These are phyloP conservation scores for Macrosiphum euphorbiae DNA, from an alignment of 2,888 invertebrate species.

Conservation along the genomic window DNA sequence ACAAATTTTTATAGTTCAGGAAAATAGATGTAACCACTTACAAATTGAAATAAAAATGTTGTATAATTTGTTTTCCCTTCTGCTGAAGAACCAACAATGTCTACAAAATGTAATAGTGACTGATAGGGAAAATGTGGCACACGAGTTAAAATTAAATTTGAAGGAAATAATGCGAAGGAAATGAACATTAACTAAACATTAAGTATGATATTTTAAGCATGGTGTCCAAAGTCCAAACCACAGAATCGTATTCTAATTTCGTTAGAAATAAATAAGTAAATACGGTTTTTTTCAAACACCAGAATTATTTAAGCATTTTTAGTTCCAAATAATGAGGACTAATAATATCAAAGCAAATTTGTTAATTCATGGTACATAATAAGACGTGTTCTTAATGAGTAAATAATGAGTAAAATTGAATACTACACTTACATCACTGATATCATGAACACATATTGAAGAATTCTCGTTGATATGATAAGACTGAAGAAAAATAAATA, in stretches of 20 bases:
- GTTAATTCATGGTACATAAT: neutral
- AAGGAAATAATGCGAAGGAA: neutral
- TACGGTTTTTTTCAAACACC: neutral
- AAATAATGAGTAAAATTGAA: neutral
- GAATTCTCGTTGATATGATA: neutral
- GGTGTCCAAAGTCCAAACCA: neutral
- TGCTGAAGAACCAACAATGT: neutral
- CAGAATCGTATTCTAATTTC: neutral
- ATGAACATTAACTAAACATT: neutral
- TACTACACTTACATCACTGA: neutral
- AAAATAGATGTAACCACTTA: neutral
- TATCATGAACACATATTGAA: neutral
- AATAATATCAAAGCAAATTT: neutral
- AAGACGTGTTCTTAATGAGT: neutral
- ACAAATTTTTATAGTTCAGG: neutral
- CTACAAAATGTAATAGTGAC: neutral
- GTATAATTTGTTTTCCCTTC: neutral
- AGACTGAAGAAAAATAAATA: neutral
- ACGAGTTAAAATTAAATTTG: neutral
- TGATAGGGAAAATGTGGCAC: neutral
- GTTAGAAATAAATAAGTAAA: neutral
- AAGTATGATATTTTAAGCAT: neutral
- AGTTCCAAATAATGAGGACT: neutral
- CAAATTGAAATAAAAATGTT: neutral
- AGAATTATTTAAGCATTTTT: neutral